A percentile compares a stretch with the other conserved stretches of the same genome.
Conservation (phyloP, 2,113 vertebrate genomes). For the Cebidichthys violaceus region DNA sequence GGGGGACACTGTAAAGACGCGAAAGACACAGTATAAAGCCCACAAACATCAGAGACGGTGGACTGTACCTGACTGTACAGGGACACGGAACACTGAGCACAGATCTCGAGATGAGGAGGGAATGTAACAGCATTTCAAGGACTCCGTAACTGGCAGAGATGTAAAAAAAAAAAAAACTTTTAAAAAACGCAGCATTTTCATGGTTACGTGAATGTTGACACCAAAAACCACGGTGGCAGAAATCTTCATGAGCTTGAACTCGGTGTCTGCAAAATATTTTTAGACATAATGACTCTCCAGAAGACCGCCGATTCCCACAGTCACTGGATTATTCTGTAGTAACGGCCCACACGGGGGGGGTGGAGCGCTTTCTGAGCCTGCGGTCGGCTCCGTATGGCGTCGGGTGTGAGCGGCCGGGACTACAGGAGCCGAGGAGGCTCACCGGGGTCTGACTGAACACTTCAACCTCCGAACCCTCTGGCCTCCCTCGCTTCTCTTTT, state of each 20-base stretch:
- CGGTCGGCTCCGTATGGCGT: slow-evolving; percentile 45
- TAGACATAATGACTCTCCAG: slow-evolving; percentile 42
- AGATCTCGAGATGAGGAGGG: slow-evolving; percentile 33
- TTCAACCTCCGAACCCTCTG: slow-evolving; percentile 43
- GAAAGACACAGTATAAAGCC: slow-evolving; percentile 29
- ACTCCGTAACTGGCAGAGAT: slow-evolving; percentile 51
- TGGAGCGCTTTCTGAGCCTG: slow-evolving; percentile 40
- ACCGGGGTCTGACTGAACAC: slow-evolving; percentile 69
- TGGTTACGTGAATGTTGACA: slow-evolving; percentile 49
- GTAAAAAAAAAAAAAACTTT: too few species aligned
- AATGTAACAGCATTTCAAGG: slow-evolving; percentile 57
- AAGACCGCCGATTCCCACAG: slow-evolving; percentile 43
- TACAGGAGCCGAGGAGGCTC: slow-evolving; percentile 59
- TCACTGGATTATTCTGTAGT: slow-evolving; percentile 69
- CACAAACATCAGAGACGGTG: slow-evolving; percentile 36
- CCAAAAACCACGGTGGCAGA: slow-evolving; percentile 28
- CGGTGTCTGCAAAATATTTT: slow-evolving; percentile 50
- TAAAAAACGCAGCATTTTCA: slow-evolving; percentile 36
- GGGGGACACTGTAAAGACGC: slow-evolving; percentile 42
- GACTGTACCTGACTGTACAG: slow-evolving; percentile 31
- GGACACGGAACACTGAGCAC: slow-evolving; percentile 53
- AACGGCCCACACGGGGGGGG: slow-evolving; percentile 48
- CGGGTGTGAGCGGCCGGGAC: slow-evolving; percentile 48
- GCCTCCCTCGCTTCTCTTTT: slow-evolving; percentile 66
- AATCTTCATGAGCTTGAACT: slow-evolving; percentile 54